phyloP scores from a whole-genome alignment of 1,140 invertebrate genomes.

The Xylocopa sonorina region DNA sequence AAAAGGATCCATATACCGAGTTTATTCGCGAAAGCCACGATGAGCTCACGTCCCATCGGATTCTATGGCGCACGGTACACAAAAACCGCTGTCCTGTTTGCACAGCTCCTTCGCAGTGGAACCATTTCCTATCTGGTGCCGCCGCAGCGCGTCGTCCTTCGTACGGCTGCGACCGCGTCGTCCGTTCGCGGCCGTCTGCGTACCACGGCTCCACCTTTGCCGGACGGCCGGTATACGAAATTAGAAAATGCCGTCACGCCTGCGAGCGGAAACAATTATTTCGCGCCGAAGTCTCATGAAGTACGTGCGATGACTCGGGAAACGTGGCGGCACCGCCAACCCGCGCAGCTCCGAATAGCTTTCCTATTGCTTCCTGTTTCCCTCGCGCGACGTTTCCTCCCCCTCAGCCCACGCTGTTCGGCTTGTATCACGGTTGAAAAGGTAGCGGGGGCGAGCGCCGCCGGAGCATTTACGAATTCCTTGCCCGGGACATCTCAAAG shows the following conservation, averaged over 20 bases:
- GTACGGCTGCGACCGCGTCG: too few relatives aligned
- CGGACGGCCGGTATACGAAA: conserved; percentile 56
- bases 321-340: background rate
- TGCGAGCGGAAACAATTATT: conserved; percentile 65
- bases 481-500: background rate
- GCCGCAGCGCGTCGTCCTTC: background rate
- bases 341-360: conserved; percentile 6
- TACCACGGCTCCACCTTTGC: conserved; percentile 26
- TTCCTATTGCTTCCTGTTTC: conserved; percentile 8
- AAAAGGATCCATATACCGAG: conserved; percentile 29
- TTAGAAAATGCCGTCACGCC: conserved; percentile 68
- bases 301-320: conserved; percentile 61
- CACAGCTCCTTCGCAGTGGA: background rate
- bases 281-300: conserved; percentile 66
- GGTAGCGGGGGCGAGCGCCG: background rate
- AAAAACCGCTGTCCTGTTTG: conserved; percentile 23
- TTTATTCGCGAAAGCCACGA: conserved; percentile 43
- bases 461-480: conserved; percentile 43
- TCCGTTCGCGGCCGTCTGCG: background rate
- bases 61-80: conserved; percentile 27
- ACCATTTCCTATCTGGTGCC: background rate
- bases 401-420: too few relatives aligned
- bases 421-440: background rate
- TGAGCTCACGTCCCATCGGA: conserved; percentile 44
- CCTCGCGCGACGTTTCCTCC: background rate